Evolutionary conservation across 2,797 vertebrate species (phyloP), one percentile per base, ranked within the genome.

Genomic region (Gouania willdenowi): DNA sequence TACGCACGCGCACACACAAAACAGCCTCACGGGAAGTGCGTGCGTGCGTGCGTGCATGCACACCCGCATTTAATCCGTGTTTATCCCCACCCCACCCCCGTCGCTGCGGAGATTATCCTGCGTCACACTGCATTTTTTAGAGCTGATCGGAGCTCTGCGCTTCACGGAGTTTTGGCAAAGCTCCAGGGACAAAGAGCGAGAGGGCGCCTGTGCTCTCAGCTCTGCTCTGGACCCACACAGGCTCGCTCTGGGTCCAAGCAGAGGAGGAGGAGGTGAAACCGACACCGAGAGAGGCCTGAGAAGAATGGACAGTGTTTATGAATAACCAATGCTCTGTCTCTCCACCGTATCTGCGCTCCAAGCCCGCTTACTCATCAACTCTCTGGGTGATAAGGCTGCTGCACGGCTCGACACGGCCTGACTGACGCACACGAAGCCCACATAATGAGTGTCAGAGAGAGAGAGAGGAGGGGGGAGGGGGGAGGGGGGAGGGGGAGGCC

Each of bases 151-250:
- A 66, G 73, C 78, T 76, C 55, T 65, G 66, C 71, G 73, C 71
- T 77, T 48, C 74, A 85, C 81, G 86, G 87, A 88, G 85, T 63
- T 14, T 43, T 89, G 89, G 87, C 87, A 47, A 41, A 57, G 62
- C 77, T 85, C 88, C 88, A 90, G 85, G 63, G 81, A 73, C 77
- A 83, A 82, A 86, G 81, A 83, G 82, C 73, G 77, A 55, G 72
- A 82, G 83, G 75, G 82, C 70, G 82, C 76, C 79, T 77, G 39
- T 14, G 13, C 13, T 14, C 13, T 14, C 13, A n/a, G n/a, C n/a
- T n/a, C n/a, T n/a, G n/a, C n/a, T n/a, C n/a, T n/a, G n/a, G n/a
- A n/a, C n/a, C n/a, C n/a, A n/a, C n/a, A n/a, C n/a, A n/a, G n/a
- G n/a, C n/a, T n/a, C n/a, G n/a, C n/a, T n/a, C n/a, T n/a, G n/a